A percentile compares a stretch with the other conserved stretches of the same genome.
Conservation (phyloP, 30 jellyfish, hydroid and myxozoan species). For the Cassiopea xamachana region DNA sequence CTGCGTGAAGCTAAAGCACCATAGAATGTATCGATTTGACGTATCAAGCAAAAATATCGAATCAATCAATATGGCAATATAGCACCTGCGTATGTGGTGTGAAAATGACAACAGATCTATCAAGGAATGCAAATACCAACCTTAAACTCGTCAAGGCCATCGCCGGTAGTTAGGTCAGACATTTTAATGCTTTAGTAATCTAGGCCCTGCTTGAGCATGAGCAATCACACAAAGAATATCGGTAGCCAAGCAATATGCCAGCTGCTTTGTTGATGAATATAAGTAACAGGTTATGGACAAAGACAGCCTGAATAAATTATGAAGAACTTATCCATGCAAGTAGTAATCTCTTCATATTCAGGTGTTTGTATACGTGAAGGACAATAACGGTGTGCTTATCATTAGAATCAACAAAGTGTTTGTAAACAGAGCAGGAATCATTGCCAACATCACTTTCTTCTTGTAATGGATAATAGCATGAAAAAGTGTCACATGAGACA, state of each 20-base stretch:
- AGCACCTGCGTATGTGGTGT: neutral
- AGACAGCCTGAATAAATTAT: slow-evolving; percentile 31
- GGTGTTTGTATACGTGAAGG: neutral
- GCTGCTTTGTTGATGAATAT: slow-evolving; percentile 1
- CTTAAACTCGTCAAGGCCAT: slow-evolving; percentile 72
- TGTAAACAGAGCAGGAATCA: neutral
- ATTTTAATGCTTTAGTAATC: neutral
- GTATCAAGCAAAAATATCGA: too few species aligned
- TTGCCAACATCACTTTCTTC: neutral
- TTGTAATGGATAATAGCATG: neutral
- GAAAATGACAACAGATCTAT: neutral
- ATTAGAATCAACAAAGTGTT: neutral
- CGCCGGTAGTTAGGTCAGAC: slow-evolving; percentile 64
- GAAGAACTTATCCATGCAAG: neutral
- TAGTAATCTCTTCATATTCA: neutral
- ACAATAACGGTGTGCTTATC: neutral
- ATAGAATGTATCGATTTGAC: too few species aligned
- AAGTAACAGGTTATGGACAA: slow-evolving; percentile 51
- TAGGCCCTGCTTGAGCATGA: neutral
- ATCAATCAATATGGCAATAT: neutral
- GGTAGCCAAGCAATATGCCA: slow-evolving; percentile 11
- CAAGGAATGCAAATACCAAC: slow-evolving; percentile 2
- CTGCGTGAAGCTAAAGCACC: too few species aligned
- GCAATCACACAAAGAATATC: slow-evolving; percentile 21
- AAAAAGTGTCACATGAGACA: neutral